Evolutionary conservation across 2,888 invertebrate genomes (phyloP).

Genomic region (Drosophila merina): DNA sequence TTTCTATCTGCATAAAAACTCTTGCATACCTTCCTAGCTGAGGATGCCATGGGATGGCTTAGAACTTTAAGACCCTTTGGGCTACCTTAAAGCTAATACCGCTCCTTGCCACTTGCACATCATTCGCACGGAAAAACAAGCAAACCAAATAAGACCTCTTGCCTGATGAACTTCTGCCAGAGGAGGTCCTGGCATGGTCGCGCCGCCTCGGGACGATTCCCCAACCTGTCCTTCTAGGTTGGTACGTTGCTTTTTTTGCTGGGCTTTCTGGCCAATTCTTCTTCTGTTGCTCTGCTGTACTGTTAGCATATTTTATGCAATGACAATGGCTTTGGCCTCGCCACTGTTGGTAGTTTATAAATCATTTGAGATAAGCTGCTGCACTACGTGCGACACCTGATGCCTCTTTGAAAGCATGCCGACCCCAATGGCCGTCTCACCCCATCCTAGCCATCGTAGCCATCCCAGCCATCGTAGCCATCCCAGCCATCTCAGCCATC

Average conservation of each 20-base stretch:
- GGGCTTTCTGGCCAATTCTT: constrained; percentile 19
- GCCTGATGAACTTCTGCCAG: constrained; percentile 1
- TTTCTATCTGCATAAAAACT: too few species aligned
- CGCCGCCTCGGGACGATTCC: not conserved
- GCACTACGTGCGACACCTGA: constrained; percentile 83
- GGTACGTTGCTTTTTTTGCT: constrained; percentile 19
- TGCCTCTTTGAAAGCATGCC: constrained; percentile 76
- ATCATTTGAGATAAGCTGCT: constrained; percentile 83
- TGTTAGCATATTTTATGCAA: constrained; percentile 82
- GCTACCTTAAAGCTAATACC: not conserved
- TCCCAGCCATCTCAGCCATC: constrained; percentile 6
- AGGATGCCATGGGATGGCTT: not conserved
- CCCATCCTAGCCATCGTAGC: not conserved
- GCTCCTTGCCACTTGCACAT: constrained; percentile 12
- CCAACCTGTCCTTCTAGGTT: constrained; percentile 8
- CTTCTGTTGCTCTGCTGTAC: constrained; percentile 50
- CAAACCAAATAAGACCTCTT: constrained; percentile 20
- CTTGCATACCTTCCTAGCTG: too few species aligned
- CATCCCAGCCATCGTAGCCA: not conserved
- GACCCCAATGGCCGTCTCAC: constrained; percentile 36
- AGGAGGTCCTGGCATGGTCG: not conserved
- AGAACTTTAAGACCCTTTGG: not conserved
- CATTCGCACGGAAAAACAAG: constrained; percentile 11
- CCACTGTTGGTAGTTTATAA: constrained; percentile 83
- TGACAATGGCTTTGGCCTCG: constrained; percentile 82